Conservation (phyloP, 2,113 vertebrate genomes). For the Cochlearius cochlearius region DNA sequence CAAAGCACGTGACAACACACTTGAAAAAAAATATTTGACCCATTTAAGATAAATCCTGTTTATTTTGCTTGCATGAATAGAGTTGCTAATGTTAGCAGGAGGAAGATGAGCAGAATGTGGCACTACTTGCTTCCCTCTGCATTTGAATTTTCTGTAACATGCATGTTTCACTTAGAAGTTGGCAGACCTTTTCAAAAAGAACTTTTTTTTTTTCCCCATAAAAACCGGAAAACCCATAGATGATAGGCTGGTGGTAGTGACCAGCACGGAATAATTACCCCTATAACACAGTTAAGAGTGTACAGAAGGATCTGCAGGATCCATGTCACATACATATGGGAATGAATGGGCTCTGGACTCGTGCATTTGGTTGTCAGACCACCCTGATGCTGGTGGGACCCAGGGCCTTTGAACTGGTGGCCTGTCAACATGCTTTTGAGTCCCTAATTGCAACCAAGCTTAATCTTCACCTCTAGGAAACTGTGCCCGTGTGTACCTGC, state of each 20-base stretch:
- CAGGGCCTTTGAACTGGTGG: not conserved
- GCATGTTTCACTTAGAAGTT: not conserved
- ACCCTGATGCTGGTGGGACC: not conserved
- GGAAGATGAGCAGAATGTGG: not conserved
- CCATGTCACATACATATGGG: not conserved
- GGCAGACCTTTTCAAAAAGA: not conserved
- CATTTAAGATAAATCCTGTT: slow-evolving; percentile 5
- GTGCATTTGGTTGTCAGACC: not conserved
- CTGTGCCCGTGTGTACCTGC: accelerated
- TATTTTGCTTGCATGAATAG: not conserved
- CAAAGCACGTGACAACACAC: not conserved
- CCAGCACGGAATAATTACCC: not conserved
- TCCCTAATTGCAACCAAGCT: not conserved
- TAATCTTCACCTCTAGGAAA: not conserved
- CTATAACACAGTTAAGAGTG: not conserved
- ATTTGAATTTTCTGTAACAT: not conserved
- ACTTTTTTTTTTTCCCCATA: not conserved
- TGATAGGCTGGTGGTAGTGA: not conserved
- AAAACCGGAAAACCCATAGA: not conserved
- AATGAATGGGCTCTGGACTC: not conserved
- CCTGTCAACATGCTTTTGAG: not conserved
- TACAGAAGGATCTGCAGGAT: not conserved
- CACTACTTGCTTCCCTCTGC: not conserved
- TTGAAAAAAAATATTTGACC: not conserved
- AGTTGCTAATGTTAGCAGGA: not conserved